Base-by-base conservation (phyloP, 2,113 vertebrate species). In the Falcunculus frontatus region DNA sequence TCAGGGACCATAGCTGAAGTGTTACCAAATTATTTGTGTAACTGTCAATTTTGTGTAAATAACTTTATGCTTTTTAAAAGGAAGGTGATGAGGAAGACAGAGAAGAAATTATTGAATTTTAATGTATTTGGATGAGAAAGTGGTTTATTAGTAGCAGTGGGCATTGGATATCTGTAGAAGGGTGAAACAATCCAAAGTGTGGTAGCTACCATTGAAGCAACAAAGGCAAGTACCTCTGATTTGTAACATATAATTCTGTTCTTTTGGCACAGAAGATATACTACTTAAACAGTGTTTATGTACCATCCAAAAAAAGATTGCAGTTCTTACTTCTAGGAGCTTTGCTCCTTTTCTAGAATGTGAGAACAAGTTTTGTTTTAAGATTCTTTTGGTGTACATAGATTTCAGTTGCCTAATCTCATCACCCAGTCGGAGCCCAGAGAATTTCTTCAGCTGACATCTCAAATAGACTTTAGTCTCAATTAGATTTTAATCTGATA, bases 151-250 rank as follows among this genome's bases (percentile, higher is more conserved):
- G 19, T 83, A 72, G 76, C 49, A 29, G 26, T 39, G 63, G 68
- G 23, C 5, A 8, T 37, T 50, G 79, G 50, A 16, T 65, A 65
- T 69, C 42, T 46, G 44, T 49, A 23, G 50, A 79, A 84, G 33
- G 29, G 39, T 83, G 87, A 93, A 90, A 42, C 32, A 37, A 19
- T 83, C 81, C 72, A 56, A 92, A 76, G 62, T 21, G 11, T 3
- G 11, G 32, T 62, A 92, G 92, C 97, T 96, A 91, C 96, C 84
- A 23, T 85, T 85, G 80, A 94, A 90, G 80, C 93, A 95, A 96
- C 94, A 60, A 95, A 83, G 47, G 33, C 87, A 97, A 96, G 96
- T 97, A 93, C 87, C 89, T 97, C 62, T 21, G 85, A 82, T 96
- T 62, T 92, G 70, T 97, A 95, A 93, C 91, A 95, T 94, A 82